Conservation (phyloP, 2,888 invertebrate species). For the Stegophylla sp. region DNA sequence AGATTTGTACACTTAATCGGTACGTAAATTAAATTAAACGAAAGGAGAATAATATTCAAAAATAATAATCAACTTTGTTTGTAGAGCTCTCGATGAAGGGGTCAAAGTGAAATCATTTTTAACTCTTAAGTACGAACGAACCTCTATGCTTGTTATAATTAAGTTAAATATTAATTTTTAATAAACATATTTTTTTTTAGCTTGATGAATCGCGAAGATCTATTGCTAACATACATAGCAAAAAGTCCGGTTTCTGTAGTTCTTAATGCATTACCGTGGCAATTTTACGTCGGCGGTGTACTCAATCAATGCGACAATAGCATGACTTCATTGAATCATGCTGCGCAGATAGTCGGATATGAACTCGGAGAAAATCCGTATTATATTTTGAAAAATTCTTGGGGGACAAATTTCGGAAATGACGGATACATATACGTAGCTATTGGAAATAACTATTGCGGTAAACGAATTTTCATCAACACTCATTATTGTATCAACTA, state of each 20-base stretch:
- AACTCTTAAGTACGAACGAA: slow-evolving; percentile 27
- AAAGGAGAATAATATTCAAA: background rate
- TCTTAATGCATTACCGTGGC: slow-evolving; percentile 85
- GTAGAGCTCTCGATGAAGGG: slow-evolving; percentile 61
- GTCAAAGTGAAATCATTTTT: slow-evolving; percentile 56
- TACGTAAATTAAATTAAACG: slow-evolving; percentile 5
- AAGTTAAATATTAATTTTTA: background rate
- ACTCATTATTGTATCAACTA: no score
- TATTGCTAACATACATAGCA: slow-evolving; percentile 71
- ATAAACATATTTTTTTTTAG: slow-evolving; percentile 65
- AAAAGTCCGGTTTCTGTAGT: slow-evolving; percentile 76
- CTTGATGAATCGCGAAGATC: slow-evolving; percentile 72
- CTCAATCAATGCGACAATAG: slow-evolving; percentile 78
- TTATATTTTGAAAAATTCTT: slow-evolving; percentile 85
- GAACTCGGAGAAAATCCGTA: slow-evolving; percentile 74
- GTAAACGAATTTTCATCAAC: slow-evolving; percentile 65
- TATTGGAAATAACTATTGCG: slow-evolving; percentile 79
- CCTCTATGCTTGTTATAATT: background rate
- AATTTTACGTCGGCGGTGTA: slow-evolving; percentile 84
- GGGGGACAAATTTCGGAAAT: slow-evolving; percentile 80
- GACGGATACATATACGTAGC: slow-evolving; percentile 79
- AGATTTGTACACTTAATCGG: slow-evolving; percentile 64
- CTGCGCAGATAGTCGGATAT: slow-evolving; percentile 84
- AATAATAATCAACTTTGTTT: background rate
- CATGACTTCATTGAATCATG: slow-evolving; percentile 75